These are phyloP conservation scores for Spialia ferax DNA, from an alignment of 2,888 invertebrate species.

Conservation along the genomic window DNA sequence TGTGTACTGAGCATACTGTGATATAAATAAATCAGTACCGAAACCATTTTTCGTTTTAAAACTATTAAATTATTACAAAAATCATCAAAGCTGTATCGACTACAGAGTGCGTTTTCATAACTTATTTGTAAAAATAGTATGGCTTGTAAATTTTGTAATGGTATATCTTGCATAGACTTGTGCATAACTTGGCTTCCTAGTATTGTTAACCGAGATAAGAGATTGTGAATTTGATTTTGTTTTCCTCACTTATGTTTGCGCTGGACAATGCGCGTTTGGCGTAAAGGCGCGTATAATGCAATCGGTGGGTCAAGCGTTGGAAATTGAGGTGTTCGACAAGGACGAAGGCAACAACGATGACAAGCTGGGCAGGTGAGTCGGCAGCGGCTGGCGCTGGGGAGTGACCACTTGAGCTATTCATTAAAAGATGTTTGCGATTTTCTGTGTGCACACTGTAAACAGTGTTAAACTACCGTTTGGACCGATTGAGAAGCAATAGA, in stretches of 20 bases:
- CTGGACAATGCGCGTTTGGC: conserved; percentile 73
- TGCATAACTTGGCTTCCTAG: conserved; percentile 29
- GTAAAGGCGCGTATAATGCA: conserved; percentile 86
- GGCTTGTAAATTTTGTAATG: conserved; percentile 28
- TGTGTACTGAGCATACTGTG: not conserved
- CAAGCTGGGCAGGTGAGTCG: conserved; percentile 93
- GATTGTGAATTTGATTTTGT: conserved; percentile 75
- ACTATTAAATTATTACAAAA: conserved; percentile 1
- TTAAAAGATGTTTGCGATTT: no score
- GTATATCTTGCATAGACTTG: conserved; percentile 18
- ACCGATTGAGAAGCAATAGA: no score
- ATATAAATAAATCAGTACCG: conserved; percentile 1
- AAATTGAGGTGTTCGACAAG: conserved; percentile 93
- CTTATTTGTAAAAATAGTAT: not conserved
- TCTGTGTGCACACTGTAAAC: no score
- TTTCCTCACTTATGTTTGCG: conserved; percentile 82
- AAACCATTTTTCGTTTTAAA: not conserved
- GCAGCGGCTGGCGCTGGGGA: conserved; percentile 44
- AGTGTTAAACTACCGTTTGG: no score
- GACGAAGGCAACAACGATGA: conserved; percentile 96
- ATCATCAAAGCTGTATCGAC: not conserved
- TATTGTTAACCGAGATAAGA: conserved; percentile 35
- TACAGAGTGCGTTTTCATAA: conserved; percentile 19
- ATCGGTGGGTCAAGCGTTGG: conserved; percentile 90
- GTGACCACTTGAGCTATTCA: conserved; percentile 10